A percentile compares a stretch with the other conserved stretches of the same genome.
Conservation (phyloP, 2,888 invertebrate genomes). For the Kuschelorhynchus macadamiae region DNA sequence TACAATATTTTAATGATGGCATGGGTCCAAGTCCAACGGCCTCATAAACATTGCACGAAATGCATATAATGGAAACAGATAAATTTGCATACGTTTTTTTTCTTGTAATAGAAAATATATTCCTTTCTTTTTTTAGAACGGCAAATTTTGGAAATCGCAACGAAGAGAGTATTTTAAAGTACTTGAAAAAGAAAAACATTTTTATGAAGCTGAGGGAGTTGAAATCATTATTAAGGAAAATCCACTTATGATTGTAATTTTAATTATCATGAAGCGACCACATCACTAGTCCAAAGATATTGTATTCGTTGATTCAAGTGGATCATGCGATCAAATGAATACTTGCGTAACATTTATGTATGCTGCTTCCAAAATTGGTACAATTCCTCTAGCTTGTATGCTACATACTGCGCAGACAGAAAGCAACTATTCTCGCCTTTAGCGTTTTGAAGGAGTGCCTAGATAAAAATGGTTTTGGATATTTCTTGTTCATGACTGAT, state of each 20-base stretch:
- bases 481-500: slow-evolving; percentile 9
- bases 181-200: background rate
- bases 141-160: background rate
- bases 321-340: slow-evolving; percentile 7
- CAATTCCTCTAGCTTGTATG: slow-evolving; percentile 4
- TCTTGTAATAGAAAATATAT: background rate
- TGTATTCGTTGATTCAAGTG: background rate
- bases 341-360: slow-evolving; percentile 21
- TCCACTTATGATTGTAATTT: background rate
- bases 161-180: slow-evolving; percentile 1
- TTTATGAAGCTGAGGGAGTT: background rate
- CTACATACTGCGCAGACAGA: slow-evolving; percentile 1
- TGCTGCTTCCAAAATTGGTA: slow-evolving; percentile 2
- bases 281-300: background rate
- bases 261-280: background rate
- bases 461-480: background rate
- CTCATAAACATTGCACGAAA: background rate
- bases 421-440: background rate
- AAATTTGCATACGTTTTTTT: background rate
- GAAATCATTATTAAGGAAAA: slow-evolving; percentile 2
- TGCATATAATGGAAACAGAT: background rate
- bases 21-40: slow-evolving; percentile 4
- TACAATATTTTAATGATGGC: slow-evolving; percentile 4
- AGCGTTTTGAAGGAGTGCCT: background rate
- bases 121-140: slow-evolving; percentile 1